These are phyloP conservation scores for Akabosia matsudoensis DNA, from an alignment of 1,140 invertebrate genomes.

Conservation along the genomic window DNA sequence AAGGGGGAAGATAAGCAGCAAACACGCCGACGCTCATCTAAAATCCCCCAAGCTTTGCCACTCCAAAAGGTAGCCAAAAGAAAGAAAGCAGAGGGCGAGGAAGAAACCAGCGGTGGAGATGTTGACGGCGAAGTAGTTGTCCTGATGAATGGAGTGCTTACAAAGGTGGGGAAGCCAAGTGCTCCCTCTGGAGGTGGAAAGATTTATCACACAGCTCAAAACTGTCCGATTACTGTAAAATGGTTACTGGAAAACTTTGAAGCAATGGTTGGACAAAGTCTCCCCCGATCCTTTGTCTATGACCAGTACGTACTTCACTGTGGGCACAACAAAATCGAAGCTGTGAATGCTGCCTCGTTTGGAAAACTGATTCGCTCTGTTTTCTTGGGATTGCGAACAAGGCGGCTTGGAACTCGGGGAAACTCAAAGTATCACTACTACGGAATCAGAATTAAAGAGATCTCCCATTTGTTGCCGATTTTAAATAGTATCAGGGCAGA, in stretches of 20 bases:
- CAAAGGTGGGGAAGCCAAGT: constrained; percentile 8
- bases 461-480: neutral
- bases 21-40: neutral
- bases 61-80: neutral
- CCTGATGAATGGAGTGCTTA: neutral
- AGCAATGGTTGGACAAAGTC: constrained; percentile 61
- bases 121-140: neutral
- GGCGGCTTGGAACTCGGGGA: constrained; percentile 60
- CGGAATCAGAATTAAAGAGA: constrained; percentile 32
- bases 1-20: neutral
- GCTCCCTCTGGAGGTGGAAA: constrained; percentile 2
- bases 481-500: neutral
- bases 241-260: constrained; percentile 66
- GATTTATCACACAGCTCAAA: neutral
- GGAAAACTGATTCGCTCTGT: constrained; percentile 65
- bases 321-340: constrained; percentile 59
- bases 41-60: neutral
- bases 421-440: constrained; percentile 40
- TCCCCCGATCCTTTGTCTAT: constrained; percentile 62
- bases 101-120: neutral
- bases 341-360: constrained; percentile 66
- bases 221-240: constrained; percentile 43
- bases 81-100: neutral
- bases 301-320: constrained; percentile 62
- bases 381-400: constrained; percentile 61